A percentile compares a stretch with the other conserved stretches of the same genome.
Conservation (phyloP, 2,113 vertebrate species). For the Odontophorus gujanensis region DNA sequence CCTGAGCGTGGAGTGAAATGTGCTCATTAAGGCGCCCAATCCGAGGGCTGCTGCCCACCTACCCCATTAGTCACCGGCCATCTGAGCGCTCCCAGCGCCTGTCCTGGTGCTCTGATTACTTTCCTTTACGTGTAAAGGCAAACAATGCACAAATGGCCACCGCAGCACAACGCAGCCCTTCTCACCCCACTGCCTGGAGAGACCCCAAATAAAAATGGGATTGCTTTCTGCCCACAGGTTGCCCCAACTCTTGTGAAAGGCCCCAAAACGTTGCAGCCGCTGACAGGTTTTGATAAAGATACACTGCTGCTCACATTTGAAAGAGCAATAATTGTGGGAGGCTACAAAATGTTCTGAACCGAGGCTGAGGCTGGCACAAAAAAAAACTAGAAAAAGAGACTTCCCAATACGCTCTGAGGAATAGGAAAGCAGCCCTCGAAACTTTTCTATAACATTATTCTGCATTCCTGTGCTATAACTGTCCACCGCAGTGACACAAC, state of each 20-base stretch:
- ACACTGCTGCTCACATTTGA: slow-evolving; percentile 3
- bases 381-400: neutral
- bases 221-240: slow-evolving; percentile 87
- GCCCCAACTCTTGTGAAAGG: slow-evolving; percentile 74
- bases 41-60: slow-evolving; percentile 83
- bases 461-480: slow-evolving; percentile 44
- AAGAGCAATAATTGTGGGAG: slow-evolving; percentile 32
- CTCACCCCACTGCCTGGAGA: slow-evolving; percentile 80
- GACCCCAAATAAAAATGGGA: slow-evolving; percentile 86
- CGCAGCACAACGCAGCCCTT: slow-evolving; percentile 69
- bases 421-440: neutral
- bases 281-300: slow-evolving; percentile 63
- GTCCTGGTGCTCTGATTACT: slow-evolving; percentile 80
- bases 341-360: slow-evolving; percentile 21
- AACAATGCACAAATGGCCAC: slow-evolving; percentile 82
- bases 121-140: slow-evolving; percentile 79
- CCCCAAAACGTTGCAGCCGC: slow-evolving; percentile 3
- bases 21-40: slow-evolving; percentile 96
- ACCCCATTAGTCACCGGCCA: slow-evolving; percentile 90
- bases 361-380: neutral
- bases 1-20: slow-evolving; percentile 88
- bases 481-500: slow-evolving; percentile 21
- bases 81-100: slow-evolving; percentile 79
- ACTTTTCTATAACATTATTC: slow-evolving; percentile 53
- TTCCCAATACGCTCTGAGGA: neutral